Percentiles rank a stretch among this genome's conserved stretches.
phyloP scores from a whole-genome alignment of 2,888 invertebrate species.

The Chrysina gloriosa region DNA sequence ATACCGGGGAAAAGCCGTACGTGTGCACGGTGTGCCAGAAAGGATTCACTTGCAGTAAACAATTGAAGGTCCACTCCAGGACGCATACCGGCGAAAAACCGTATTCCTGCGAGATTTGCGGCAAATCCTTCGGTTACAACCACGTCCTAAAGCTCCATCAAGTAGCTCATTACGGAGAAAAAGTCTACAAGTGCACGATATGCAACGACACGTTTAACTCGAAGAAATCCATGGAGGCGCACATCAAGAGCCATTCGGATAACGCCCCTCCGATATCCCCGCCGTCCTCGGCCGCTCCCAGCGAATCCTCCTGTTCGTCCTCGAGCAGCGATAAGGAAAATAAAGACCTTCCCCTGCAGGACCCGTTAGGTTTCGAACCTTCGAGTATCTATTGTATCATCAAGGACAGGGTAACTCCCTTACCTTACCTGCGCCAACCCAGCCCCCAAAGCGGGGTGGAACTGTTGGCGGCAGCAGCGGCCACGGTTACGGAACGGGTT shows the following conservation, averaged over 20 bases:
- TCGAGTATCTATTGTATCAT: slow-evolving; percentile 59
- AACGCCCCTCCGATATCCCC: slow-evolving; percentile 57
- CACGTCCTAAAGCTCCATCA: slow-evolving; percentile 87
- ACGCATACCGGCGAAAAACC: slow-evolving; percentile 93
- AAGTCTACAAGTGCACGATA: slow-evolving; percentile 92
- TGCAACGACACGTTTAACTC: slow-evolving; percentile 92
- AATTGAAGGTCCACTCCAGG: slow-evolving; percentile 89
- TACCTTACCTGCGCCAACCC: slow-evolving; percentile 43
- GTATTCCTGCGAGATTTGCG: slow-evolving; percentile 91
- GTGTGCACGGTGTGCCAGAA: slow-evolving; percentile 84
- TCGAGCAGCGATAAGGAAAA: slow-evolving; percentile 69
- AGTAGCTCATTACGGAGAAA: slow-evolving; percentile 91
- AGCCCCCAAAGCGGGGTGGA: slow-evolving; percentile 60
- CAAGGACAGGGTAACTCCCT: slow-evolving; percentile 55
- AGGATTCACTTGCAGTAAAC: slow-evolving; percentile 92
- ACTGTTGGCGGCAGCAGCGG: slow-evolving; percentile 63
- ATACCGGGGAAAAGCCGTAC: slow-evolving; percentile 88
- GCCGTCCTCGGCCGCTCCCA: slow-evolving; percentile 57
- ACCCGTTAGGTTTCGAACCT: slow-evolving; percentile 58
- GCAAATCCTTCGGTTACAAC: slow-evolving; percentile 91
- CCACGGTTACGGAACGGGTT: slow-evolving; percentile 64
- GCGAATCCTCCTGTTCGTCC: slow-evolving; percentile 62
- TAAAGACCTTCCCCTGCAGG: slow-evolving; percentile 58
- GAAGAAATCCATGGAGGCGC: slow-evolving; percentile 91
- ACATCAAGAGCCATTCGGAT: slow-evolving; percentile 83